phyloP scores from a whole-genome alignment of 2,797 vertebrate species.

The Notamacropus eugenii region DNA sequence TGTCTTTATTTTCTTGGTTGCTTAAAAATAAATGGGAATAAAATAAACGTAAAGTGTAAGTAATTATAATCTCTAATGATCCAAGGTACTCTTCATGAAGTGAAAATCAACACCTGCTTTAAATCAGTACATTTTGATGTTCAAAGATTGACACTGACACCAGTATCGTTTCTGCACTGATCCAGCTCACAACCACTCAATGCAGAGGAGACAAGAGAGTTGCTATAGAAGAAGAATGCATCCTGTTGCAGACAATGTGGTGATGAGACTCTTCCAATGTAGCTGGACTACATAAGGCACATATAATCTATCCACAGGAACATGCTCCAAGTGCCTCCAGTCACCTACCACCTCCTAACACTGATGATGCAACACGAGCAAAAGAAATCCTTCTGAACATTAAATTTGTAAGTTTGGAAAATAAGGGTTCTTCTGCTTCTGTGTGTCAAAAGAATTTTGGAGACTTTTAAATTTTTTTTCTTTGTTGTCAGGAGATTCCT shows the following conservation, averaged over 20 bases:
- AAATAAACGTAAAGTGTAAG: too few species aligned
- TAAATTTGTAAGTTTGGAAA: neutral
- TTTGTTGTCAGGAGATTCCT: neutral
- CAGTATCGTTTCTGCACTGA: too few species aligned
- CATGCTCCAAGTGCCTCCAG: neutral
- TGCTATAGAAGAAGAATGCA: neutral
- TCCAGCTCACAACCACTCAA: neutral
- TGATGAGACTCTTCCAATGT: neutral
- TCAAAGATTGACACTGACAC: too few species aligned
- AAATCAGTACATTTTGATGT: too few species aligned
- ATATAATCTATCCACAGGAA: neutral
- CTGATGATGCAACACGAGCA: neutral
- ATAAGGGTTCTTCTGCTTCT: neutral
- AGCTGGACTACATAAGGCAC: neutral
- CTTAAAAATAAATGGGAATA: too few species aligned
- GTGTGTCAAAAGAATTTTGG: neutral
- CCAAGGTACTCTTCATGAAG: too few species aligned
- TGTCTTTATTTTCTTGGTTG: too few species aligned
- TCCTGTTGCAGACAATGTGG: neutral
- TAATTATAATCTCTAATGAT: too few species aligned
- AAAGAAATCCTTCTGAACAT: neutral
- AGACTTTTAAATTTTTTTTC: rapidly evolving
- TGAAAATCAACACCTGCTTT: too few species aligned
- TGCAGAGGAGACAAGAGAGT: neutral
- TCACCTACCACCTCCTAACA: neutral